Base-by-base conservation (phyloP, 2,113 vertebrate species). In the Cariama cristata region DNA sequence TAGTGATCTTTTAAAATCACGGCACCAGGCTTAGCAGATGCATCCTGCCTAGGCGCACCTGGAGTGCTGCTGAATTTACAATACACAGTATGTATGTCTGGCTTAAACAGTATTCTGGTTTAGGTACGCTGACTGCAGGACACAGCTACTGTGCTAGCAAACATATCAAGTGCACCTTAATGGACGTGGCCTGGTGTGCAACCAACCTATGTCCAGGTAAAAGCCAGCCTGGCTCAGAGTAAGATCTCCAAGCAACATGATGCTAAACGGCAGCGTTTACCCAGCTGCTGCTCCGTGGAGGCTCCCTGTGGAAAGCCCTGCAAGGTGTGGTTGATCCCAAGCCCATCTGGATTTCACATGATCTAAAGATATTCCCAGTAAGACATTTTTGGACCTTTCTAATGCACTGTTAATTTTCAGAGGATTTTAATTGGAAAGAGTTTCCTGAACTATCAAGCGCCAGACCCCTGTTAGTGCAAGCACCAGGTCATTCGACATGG, bases 31-130 rank as follows among this genome's bases (percentile, higher is more conserved):
- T 94, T 86, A 86, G 58, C 85, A 96, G 95, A 91, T 93, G 92
- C 85, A 92, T 49, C 90, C 85, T 55, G 85, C 81, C 71, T 79
- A 56, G 74, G 23, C 2, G 6, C 81, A 93, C 96, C 93, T 93
- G 95, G 69, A 76, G 49, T 23, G 49, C 56, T 69, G 63, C 85
- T 97, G 85, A 88, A 86, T 97, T 93, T 90, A 93, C 95, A 93
- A 74, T 42, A 58, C 66, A 59, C 12, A 50, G 58, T 73, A 62
- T 17, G 20, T 27, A 62, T 17, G 20, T 27, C 55, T 76, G 72
- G 9, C 28, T 93, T 88, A 2, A 82, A 90, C 92, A 73, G 10
- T 86, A 72, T 91, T 73, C 42, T 86, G 9, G 62, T 94, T 93
- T 59, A 83, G 58, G 44, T 67, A 47, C 32, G 14, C 16, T 10